Evolutionary conservation across 2,113 vertebrate genomes (phyloP), one percentile per base, ranked within the genome.

Genomic region (Cromileptes altivelis): DNA sequence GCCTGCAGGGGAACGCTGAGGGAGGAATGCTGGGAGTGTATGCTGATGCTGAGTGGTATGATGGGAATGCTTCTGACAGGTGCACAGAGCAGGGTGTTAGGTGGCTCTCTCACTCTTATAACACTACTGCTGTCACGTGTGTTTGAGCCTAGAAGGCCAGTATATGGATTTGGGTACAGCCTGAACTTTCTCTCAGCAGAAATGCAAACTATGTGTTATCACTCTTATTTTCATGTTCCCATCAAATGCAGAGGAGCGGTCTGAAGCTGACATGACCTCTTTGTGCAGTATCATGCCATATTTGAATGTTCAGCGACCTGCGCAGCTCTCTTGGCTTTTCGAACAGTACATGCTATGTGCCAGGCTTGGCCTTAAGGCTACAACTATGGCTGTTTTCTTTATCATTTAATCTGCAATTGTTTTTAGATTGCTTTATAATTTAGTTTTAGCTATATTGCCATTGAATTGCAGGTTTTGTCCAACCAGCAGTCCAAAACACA

Each of bases 41-140:
- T 75, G 63, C n/a, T 53, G 52, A 23, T 55, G 75, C 78, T 13
- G 53, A 47, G 25, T 17, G 88, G 85, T 52, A 93, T 91, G 93
- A 89, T 18, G 85, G 75, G 92, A 94, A 94, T 90, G 89, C 13
- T 19, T 76, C 23, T 58, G 67, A 78, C 82, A 89, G 90, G 84
- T 91, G 84, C 23, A 23, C 52, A 58, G 42, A 45, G 75, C 64
- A 70, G 71, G 81, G 85, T 19, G 85, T 84, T 80, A 49, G 76
- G 25, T 55, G 58, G 37, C 42, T 55, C 33, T 1, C 25, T 72
- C 25, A 11, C 19, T 4, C 21, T n/a, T 79, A 3, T 3, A 18
- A 27, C 50, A 17, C 0, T 45, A 10, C 52, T 4, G 4, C 63
- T 42, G 50, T 60, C 55, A 33, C 52, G 3, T 58, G 68, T 21